phyloP scores from a whole-genome alignment of 2,888 invertebrate species.

The Pomacea canaliculata region DNA sequence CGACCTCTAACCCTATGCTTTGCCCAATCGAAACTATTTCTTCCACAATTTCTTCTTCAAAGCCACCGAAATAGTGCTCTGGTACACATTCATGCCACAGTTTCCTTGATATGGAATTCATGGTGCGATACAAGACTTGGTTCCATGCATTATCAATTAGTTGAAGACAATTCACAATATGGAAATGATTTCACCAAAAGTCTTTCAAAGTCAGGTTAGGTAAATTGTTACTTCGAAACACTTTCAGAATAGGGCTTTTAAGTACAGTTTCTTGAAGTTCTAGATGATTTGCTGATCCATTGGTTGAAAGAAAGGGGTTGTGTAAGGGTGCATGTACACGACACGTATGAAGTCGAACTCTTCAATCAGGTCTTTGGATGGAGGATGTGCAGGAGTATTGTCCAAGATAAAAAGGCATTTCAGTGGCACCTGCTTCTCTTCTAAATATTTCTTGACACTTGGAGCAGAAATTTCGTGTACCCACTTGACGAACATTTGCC shows the following conservation, averaged over 20 bases:
- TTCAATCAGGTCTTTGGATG: background rate
- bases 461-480: slow-evolving; percentile 9
- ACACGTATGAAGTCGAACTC: background rate
- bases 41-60: background rate
- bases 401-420: slow-evolving; percentile 14
- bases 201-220: background rate
- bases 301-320: background rate
- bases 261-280: too few species aligned
- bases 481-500: slow-evolving; percentile 15
- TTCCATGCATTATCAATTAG: background rate
- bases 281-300: background rate
- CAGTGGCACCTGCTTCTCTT: slow-evolving; percentile 6
- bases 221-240: background rate
- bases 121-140: background rate
- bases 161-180: background rate
- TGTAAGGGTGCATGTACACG: background rate
- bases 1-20: background rate
- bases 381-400: slow-evolving; percentile 17
- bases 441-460: slow-evolving; percentile 7
- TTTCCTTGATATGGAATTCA: background rate
- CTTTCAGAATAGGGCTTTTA: background rate
- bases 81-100: background rate
- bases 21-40: background rate
- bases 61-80: background rate
- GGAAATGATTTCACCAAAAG: background rate